Base-by-base conservation (phyloP, 2,888 invertebrate genomes). In the Sphecodes monilicornis region DNA sequence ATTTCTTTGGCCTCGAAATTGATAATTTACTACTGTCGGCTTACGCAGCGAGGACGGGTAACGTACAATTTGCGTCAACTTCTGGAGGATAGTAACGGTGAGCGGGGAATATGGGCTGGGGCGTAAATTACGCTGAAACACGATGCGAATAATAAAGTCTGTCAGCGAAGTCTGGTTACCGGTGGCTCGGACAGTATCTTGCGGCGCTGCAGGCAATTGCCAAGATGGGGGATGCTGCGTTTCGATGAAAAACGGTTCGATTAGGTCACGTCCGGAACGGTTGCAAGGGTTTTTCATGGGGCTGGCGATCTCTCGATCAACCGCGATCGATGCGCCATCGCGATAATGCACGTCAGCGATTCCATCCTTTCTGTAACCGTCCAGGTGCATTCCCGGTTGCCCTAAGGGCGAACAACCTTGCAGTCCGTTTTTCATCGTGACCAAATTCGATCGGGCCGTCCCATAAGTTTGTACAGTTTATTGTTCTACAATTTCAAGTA, bases 71-170 rank as follows among this genome's bases (percentile, higher is more conserved):
- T 77, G 84, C 84, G 80, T 84, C 54, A 64, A 43, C 72, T 72
- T 78, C 68, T 66, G 57, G 76, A 64, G 76, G 70, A 46, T 73
- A 69, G 75, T 57, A 69, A 60, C 36, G n/a, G 36, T 22, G 69
- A 3, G 32, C 66, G 6, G 66, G 18, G 66, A 66, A n/a, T 11
- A 36, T 6, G 57, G 69, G 72, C 54, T 54, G 43, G 64, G 74
- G 72, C 78, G 82, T 86, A 85, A 79, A 85, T 86, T 79, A 82
- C 69, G 77, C 69, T 74, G 85, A 76, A 85, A 85, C 82, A 72
- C 77, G 87, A 87, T 73, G 80, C 75, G 87, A 83, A 83, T 88
- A 85, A 88, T 88, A 88, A 87, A 88, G 87, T 88, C 81, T 69
- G 75, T 71, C 74, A 73, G 79, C 60, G 70, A 76, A 66, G 75